phyloP scores from a whole-genome alignment of 2,888 invertebrate species.

The Ceratothoa steindachneri region DNA sequence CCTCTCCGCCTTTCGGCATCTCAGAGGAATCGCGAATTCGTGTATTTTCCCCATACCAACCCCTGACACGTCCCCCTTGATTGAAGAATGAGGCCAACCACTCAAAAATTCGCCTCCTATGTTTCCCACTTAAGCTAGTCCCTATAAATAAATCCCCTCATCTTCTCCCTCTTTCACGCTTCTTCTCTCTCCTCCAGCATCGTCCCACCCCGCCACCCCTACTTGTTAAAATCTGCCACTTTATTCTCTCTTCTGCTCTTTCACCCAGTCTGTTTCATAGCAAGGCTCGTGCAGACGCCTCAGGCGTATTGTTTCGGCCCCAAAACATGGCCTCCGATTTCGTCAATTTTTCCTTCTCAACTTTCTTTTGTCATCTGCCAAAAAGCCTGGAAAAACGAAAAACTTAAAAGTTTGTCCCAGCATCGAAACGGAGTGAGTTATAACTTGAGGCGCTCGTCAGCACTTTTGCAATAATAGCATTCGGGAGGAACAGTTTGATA shows the following conservation, averaged over 20 bases:
- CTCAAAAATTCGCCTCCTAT: background rate
- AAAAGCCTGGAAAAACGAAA: background rate
- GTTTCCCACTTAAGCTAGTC: background rate
- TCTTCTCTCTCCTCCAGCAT: background rate
- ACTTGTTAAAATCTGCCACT: background rate
- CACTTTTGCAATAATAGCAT: constrained; percentile 2
- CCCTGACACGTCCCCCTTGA: background rate
- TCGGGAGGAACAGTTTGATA: background rate
- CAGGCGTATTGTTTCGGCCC: background rate
- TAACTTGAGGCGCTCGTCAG: background rate
- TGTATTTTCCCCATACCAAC: background rate
- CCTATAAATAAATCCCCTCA: background rate
- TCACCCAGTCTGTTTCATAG: background rate
- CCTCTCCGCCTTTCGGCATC: background rate
- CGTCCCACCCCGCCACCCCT: no score
- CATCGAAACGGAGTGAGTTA: background rate
- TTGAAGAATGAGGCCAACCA: background rate
- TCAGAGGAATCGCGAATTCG: background rate
- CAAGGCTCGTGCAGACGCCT: background rate
- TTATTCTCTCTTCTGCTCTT: background rate
- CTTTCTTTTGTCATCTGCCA: constrained; percentile 10
- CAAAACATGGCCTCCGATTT: background rate
- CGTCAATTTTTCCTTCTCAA: background rate
- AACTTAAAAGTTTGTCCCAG: background rate
- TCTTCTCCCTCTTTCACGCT: background rate